These are phyloP conservation scores for Acropora yongei DNA, from an alignment of 64 coral and sea anemone species.

Conservation along the genomic window DNA sequence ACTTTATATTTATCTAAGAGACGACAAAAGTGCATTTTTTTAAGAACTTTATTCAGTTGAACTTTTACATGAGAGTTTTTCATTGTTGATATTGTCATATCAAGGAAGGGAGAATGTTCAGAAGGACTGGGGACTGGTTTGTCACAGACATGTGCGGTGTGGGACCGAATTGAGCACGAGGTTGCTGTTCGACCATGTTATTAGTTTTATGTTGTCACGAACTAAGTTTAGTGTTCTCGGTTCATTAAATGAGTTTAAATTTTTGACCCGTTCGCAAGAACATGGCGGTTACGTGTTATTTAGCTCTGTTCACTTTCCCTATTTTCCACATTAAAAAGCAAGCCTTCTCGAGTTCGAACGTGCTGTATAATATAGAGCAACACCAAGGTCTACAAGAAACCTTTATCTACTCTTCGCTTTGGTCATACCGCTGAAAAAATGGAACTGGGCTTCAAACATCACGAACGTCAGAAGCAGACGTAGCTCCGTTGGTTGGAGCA, in stretches of 20 bases:
- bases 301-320: background rate
- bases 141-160: background rate
- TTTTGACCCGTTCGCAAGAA: background rate
- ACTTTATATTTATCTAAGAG: background rate
- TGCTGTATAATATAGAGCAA: background rate
- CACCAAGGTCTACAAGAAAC: conserved; percentile 1
- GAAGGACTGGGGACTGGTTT: background rate
- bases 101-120: background rate
- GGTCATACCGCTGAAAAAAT: background rate
- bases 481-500: too few species aligned
- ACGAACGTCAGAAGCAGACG: background rate
- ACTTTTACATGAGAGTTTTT: background rate
- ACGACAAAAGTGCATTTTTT: background rate
- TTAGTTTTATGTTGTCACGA: too few species aligned
- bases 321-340: conserved; percentile 55
- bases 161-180: background rate
- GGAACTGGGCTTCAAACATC: background rate
- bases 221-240: too few species aligned
- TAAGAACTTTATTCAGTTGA: background rate
- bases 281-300: conserved; percentile 11
- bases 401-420: conserved; percentile 23
- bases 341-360: conserved; percentile 34
- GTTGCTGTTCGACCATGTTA: background rate
- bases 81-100: background rate
- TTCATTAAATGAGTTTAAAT: too few species aligned